Conservation (phyloP, 2,113 vertebrate species). For the Chaetodon trifascialis region DNA sequence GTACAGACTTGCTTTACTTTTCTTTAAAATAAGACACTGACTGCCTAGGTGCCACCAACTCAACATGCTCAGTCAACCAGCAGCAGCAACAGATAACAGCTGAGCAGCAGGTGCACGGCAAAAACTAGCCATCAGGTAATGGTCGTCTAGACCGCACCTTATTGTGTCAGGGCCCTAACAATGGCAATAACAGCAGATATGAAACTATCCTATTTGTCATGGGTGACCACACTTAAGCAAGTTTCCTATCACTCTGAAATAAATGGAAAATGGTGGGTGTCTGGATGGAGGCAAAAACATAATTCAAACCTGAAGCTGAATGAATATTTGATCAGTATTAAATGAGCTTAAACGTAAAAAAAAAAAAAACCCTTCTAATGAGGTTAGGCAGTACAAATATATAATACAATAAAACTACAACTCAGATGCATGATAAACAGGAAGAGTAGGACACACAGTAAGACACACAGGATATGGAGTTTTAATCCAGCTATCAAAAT, state of each 20-base stretch:
- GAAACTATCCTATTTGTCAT: not conserved
- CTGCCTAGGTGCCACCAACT: not conserved
- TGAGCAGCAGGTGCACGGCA: not conserved
- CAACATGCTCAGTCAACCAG: too few species aligned
- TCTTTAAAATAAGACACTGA: too few species aligned
- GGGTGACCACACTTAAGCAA: not conserved
- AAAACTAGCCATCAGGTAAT: not conserved
- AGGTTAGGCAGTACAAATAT: not conserved
- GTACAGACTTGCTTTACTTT: too few species aligned
- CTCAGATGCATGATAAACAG: not conserved
- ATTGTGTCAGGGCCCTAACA: not conserved
- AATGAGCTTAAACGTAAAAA: not conserved
- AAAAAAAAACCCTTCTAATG: not conserved
- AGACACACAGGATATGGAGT: not conserved
- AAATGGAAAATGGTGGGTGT: not conserved
- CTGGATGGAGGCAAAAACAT: not conserved
- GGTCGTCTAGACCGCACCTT: not conserved
- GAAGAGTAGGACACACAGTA: not conserved
- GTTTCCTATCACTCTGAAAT: not conserved
- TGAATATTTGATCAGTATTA: not conserved
- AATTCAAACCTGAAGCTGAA: not conserved
- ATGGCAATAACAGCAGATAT: not conserved
- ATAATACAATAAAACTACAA: not conserved
- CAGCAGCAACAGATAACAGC: not conserved
- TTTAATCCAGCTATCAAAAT: conserved; percentile 28